Evolutionary conservation across 2,888 invertebrate species (phyloP).

Genomic region (Erebia ligea): DNA sequence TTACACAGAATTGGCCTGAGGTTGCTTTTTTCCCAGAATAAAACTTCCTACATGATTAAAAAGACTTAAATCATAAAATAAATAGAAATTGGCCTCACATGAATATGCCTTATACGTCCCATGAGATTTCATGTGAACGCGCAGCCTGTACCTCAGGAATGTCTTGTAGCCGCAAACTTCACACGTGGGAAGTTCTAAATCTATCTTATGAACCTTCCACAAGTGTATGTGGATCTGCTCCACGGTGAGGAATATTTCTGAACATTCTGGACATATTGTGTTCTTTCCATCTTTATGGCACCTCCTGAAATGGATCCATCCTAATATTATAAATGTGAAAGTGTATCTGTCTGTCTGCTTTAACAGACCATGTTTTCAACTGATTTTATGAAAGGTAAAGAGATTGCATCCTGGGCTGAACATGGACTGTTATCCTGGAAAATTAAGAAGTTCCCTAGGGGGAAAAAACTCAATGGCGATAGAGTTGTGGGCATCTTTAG

Average conservation of each 20-base stretch:
- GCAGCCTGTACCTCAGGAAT: conserved; percentile 86
- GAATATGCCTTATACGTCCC: conserved; percentile 84
- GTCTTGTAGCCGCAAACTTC: conserved; percentile 89
- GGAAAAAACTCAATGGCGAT: too few relatives aligned
- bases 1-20: too few relatives aligned
- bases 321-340: background rate
- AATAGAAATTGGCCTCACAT: conserved; percentile 63
- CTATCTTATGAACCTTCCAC: conserved; percentile 90
- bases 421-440: too few relatives aligned
- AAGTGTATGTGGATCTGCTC: conserved; percentile 89
- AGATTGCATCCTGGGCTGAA: too few relatives aligned
- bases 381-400: too few relatives aligned
- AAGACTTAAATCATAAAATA: background rate
- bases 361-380: too few relatives aligned
- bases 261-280: conserved; percentile 88
- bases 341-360: too few relatives aligned
- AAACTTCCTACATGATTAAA: too few relatives aligned
- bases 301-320: conserved; percentile 51
- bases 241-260: conserved; percentile 81
- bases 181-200: conserved; percentile 91
- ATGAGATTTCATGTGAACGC: conserved; percentile 90
- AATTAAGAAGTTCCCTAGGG: too few relatives aligned
- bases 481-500: too few relatives aligned
- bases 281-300: conserved; percentile 82
- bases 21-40: too few relatives aligned